Base-by-base conservation (phyloP, 1,140 invertebrate species). In the Pseudomyrmex flavicornis region DNA sequence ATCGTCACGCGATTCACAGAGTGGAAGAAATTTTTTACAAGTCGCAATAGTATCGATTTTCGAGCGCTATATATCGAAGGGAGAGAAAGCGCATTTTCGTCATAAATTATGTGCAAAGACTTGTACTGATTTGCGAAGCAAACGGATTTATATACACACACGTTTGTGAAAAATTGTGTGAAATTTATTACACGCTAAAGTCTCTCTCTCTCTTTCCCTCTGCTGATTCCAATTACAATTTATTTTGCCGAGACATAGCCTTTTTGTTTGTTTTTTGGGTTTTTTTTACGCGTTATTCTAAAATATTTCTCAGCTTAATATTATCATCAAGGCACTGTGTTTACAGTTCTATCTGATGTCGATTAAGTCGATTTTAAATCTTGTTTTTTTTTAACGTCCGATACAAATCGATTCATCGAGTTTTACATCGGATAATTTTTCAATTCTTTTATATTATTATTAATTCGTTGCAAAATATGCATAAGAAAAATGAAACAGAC, bases 261-360 rank as follows among this genome's bases (percentile, higher is more conserved):
- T 62, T 12, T 46, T 59, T 44, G 5, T 52, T 44, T 46, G 12
- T 17, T 17, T 20, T 68, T 17, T 17, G n/a, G n/a, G n/a, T 52
- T 20, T 20, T 12, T 72, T 58, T 44, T n/a, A 48, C 12, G 66
- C 20, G 44, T 80, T 35, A 80, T n/a, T 84, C 68, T 84, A 87
- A 88, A 88, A 88, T 88, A 88, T 87, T 58, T 88, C 86, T 88
- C 56, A 52, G 77, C 85, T 87, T 88, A 88, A 84, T 10, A 63
- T 72, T 87, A 88, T 86, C 52, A 65, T 88, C 65, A 88, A 88
- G 87, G 87, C 87, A 88, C 87, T 88, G 83, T 88, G 83, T 88
- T 88, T 82, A 62, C 86, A 85, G 86, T 88, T 87, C 85, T 84
- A 69, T 79, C 44, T 63, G 72, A 75, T 62, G 44, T 50, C 26